Evolutionary conservation across 2,113 vertebrate genomes (phyloP).

Genomic region (Takifugu flavidus): DNA sequence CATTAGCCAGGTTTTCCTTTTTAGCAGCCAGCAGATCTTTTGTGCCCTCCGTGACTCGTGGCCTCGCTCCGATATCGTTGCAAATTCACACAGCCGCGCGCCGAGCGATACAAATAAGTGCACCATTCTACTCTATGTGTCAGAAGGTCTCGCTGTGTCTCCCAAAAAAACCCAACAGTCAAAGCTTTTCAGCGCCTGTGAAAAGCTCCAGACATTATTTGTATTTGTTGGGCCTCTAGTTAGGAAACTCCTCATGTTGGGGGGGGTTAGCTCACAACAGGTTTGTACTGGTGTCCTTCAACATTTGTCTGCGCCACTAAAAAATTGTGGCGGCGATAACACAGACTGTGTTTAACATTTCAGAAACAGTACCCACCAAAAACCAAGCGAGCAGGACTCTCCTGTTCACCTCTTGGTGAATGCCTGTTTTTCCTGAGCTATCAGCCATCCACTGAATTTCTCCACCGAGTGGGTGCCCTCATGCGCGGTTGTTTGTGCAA

Average conservation of each 20-base stretch:
- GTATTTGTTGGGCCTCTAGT: conserved; percentile 31
- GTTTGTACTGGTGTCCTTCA: conserved; percentile 49
- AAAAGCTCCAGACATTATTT: conserved; percentile 35
- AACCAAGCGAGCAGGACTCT: too few relatives aligned
- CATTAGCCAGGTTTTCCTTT: conserved; percentile 65
- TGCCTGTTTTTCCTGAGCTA: too few relatives aligned
- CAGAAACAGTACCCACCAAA: too few relatives aligned
- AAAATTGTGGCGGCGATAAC: too few relatives aligned
- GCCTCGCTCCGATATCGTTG: conserved; percentile 28
- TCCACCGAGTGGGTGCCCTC: too few relatives aligned
- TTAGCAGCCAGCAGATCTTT: conserved; percentile 58
- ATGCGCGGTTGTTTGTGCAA: too few relatives aligned
- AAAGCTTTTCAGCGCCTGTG: conserved; percentile 32
- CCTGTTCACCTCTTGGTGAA: too few relatives aligned
- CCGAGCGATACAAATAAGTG: conserved; percentile 45
- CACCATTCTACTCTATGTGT: conserved; percentile 28
- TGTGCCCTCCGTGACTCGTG: conserved; percentile 46
- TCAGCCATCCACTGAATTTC: too few relatives aligned
- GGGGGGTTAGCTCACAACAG: conserved; percentile 19
- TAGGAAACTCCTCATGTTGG: neutral
- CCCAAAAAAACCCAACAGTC: conserved; percentile 20
- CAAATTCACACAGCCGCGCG: conserved; percentile 27
- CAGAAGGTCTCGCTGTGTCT: conserved; percentile 44
- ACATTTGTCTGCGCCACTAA: conserved; percentile 13
- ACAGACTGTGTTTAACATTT: too few relatives aligned